A percentile compares a stretch with the other conserved stretches of the same genome.
Conservation (phyloP, 2,888 invertebrate genomes). For the Acanthopleura granulata region DNA sequence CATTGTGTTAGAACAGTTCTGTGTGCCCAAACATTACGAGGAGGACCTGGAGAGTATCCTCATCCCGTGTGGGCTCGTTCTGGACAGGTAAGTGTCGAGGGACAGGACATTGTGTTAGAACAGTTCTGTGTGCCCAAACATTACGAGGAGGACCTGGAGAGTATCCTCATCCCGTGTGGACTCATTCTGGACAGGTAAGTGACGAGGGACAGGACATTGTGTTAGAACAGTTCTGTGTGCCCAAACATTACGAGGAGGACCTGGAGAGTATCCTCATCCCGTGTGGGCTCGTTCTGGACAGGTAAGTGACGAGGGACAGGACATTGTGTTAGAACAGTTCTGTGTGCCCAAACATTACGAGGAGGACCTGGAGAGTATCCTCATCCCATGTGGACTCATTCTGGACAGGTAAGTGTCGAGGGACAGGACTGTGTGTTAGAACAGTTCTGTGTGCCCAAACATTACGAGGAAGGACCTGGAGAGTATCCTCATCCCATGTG, state of each 20-base stretch:
- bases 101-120: slow-evolving; percentile 51
- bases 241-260: too few species aligned
- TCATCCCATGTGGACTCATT: slow-evolving; percentile 73
- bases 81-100: slow-evolving; percentile 72
- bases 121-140: slow-evolving; percentile 73
- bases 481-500: slow-evolving; percentile 72
- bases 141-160: slow-evolving; percentile 72
- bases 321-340: slow-evolving; percentile 67
- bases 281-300: slow-evolving; percentile 30
- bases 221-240: too few species aligned
- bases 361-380: slow-evolving; percentile 71
- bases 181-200: slow-evolving; percentile 72
- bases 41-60: slow-evolving; percentile 72
- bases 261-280: too few species aligned
- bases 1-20: slow-evolving; percentile 69
- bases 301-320: slow-evolving; percentile 67
- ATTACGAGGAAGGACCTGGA: slow-evolving; percentile 73
- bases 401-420: slow-evolving; percentile 72
- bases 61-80: slow-evolving; percentile 73
- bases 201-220: too few species aligned
- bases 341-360: slow-evolving; percentile 73
- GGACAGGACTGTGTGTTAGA: slow-evolving; percentile 67
- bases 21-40: slow-evolving; percentile 73
- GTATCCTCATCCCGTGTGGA: slow-evolving; percentile 73
- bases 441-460: slow-evolving; percentile 72